Percentiles rank a stretch among this genome's conserved stretches.
These are phyloP conservation scores for Micrasema longulum DNA, from an alignment of 1,140 invertebrate species.

Conservation along the genomic window DNA sequence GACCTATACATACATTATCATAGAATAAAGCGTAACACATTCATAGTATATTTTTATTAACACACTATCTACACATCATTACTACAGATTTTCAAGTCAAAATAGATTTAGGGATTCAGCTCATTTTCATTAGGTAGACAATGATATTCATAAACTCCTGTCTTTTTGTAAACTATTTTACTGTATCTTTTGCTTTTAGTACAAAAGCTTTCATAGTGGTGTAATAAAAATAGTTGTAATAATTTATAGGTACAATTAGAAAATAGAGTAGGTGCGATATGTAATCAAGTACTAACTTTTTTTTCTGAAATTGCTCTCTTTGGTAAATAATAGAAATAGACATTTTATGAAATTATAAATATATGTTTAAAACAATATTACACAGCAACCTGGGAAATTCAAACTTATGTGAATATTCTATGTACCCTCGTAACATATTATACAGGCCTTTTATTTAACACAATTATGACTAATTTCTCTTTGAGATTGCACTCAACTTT, in stretches of 20 bases:
- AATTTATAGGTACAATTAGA: constrained; percentile 2
- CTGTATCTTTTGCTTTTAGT: constrained; percentile 20
- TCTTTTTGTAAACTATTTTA: neutral
- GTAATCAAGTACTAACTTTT: neutral
- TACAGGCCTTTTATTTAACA: neutral
- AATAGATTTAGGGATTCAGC: neutral
- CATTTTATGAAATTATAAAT: neutral
- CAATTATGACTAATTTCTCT: neutral
- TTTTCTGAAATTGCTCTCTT: neutral
- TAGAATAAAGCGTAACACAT: too few relatives aligned
- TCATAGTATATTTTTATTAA: too few relatives aligned
- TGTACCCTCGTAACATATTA: neutral
- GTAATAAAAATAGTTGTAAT: constrained; percentile 12
- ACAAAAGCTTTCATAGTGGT: constrained; percentile 19
- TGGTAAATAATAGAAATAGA: neutral
- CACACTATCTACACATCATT: too few relatives aligned
- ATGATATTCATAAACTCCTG: neutral
- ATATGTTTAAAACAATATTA: neutral
- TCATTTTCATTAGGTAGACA: neutral
- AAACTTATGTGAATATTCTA: neutral
- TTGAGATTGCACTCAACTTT: constrained; percentile 1
- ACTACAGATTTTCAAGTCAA: too few relatives aligned
- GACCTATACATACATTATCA: too few relatives aligned
- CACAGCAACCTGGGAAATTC: too few relatives aligned
- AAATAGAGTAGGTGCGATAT: constrained; percentile 12